These are phyloP conservation scores for Sitophilus oryzae DNA, from an alignment of 1,140 invertebrate species.

Conservation along the genomic window DNA sequence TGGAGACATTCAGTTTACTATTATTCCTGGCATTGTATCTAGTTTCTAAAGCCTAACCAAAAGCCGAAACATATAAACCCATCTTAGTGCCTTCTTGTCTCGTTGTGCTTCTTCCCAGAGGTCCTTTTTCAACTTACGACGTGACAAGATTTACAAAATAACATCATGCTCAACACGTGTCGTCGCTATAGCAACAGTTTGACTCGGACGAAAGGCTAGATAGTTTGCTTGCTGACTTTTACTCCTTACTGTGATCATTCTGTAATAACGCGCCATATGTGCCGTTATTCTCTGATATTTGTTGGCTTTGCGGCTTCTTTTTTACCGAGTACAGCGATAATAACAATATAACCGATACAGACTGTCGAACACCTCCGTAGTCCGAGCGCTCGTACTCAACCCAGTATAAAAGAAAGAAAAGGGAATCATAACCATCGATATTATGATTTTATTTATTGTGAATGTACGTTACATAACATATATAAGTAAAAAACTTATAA, in stretches of 20 bases:
- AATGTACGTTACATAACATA: neutral
- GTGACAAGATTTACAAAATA: constrained; percentile 46
- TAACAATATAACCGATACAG: constrained; percentile 3
- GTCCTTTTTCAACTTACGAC: constrained; percentile 45
- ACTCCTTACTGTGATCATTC: constrained; percentile 35
- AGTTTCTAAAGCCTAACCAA: constrained; percentile 21
- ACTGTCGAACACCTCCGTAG: neutral
- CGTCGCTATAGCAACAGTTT: constrained; percentile 44
- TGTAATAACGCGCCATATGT: constrained; percentile 37
- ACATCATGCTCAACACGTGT: constrained; percentile 45
- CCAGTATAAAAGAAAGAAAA: too few species aligned
- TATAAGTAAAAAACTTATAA: too few species aligned
- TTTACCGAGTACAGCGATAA: constrained; percentile 6
- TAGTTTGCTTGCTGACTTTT: constrained; percentile 34
- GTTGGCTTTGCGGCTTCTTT: neutral
- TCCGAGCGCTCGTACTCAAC: neutral
- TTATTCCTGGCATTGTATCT: constrained; percentile 18
- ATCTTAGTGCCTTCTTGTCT: constrained; percentile 34
- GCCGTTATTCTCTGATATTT: constrained; percentile 21
- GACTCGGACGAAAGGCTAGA: constrained; percentile 30
- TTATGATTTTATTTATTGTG: neutral
- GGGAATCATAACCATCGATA: too few species aligned
- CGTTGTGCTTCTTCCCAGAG: constrained; percentile 37
- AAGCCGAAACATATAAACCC: constrained; percentile 27
- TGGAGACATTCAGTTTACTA: constrained; percentile 1